Evolutionary conservation across 2,113 vertebrate genomes (phyloP).

Genomic region (Nothocercus julius): DNA sequence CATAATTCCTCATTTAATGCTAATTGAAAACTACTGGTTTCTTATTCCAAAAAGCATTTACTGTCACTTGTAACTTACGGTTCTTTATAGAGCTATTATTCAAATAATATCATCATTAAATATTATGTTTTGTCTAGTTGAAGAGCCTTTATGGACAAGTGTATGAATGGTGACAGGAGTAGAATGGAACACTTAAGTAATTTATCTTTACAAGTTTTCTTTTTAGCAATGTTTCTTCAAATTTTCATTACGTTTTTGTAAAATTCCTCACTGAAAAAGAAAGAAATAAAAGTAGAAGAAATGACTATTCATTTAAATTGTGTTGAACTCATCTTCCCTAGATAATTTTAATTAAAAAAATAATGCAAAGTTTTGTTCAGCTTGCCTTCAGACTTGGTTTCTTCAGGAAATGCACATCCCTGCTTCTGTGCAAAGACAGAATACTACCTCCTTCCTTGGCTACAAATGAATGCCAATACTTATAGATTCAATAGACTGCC

Average conservation of each 20-base stretch:
- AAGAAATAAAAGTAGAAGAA: background rate
- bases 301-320: background rate
- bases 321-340: background rate
- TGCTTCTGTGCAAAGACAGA: background rate
- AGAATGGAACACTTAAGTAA: background rate
- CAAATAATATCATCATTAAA: background rate
- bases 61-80: background rate
- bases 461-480: background rate
- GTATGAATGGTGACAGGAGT: background rate
- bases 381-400: background rate
- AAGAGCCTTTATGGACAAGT: background rate
- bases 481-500: background rate
- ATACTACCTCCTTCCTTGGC: background rate
- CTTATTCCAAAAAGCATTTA: constrained; percentile 37
- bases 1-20: constrained; percentile 37
- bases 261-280: background rate
- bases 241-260: background rate
- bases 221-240: background rate
- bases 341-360: background rate
- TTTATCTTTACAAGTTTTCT: background rate
- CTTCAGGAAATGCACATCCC: background rate
- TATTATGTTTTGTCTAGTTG: background rate
- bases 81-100: background rate
- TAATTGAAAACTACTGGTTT: constrained; percentile 54
- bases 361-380: background rate